Evolutionary conservation across 2,797 vertebrate species (phyloP).

Genomic region (Sciurus carolinensis): DNA sequence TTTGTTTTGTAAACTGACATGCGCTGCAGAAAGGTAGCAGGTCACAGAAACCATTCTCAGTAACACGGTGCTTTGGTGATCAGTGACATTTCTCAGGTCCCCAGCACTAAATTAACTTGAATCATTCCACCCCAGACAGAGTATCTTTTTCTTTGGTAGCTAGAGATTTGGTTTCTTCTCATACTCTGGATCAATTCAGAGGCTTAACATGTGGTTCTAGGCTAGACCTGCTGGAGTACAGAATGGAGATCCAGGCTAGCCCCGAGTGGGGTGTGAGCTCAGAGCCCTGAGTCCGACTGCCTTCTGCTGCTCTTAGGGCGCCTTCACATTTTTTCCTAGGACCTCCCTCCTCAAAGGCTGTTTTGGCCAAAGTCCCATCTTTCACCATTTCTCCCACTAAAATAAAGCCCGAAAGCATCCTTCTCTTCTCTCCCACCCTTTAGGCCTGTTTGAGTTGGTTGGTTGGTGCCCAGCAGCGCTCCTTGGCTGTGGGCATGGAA

Average conservation of each 20-base stretch:
- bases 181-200: not conserved
- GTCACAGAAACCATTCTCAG: accelerated
- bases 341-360: not conserved
- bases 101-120: not conserved
- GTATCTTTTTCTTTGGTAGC: not conserved
- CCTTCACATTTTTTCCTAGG: not conserved
- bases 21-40: accelerated
- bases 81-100: not conserved
- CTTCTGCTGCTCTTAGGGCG: not conserved
- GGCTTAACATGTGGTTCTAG: not conserved
- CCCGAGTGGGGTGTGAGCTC: not conserved
- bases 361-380: not conserved
- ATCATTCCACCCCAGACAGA: not conserved
- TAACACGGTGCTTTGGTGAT: accelerated
- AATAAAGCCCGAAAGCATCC: not conserved
- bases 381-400: not conserved
- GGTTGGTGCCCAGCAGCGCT: not conserved
- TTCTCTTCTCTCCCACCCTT: not conserved
- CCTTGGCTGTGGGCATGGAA: conserved; percentile 13
- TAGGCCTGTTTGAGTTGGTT: not conserved
- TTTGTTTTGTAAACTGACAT: not conserved
- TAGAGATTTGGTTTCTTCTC: not conserved
- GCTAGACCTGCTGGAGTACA: not conserved
- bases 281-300: not conserved
- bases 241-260: not conserved